Evolutionary conservation across 1,140 invertebrate species (phyloP).

Genomic region (Drosophila dunni): DNA sequence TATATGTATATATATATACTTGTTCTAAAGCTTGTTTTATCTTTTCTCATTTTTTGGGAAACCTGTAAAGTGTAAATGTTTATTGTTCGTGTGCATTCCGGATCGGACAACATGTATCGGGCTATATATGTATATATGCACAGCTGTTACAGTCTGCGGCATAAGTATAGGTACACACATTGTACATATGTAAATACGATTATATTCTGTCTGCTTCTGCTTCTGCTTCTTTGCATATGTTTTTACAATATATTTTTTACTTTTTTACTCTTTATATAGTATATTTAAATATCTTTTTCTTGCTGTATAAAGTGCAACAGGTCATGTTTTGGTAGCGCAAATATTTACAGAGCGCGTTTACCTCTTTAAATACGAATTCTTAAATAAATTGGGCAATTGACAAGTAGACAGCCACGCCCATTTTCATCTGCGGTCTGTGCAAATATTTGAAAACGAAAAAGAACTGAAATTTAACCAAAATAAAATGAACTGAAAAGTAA

Average conservation of each 20-base stretch:
- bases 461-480: constrained; percentile 28
- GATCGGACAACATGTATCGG: constrained; percentile 13
- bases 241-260: constrained; percentile 15
- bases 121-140: constrained; percentile 61
- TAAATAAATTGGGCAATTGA: constrained; percentile 64
- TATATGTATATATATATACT: constrained; percentile 36
- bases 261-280: not conserved
- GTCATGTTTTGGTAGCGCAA: constrained; percentile 66
- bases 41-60: constrained; percentile 52
- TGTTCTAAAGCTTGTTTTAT: constrained; percentile 68
- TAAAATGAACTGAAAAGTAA: constrained; percentile 29
- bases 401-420: constrained; percentile 63
- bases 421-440: constrained; percentile 1
- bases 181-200: constrained; percentile 53
- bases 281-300: constrained; percentile 10
- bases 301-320: constrained; percentile 75
- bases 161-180: constrained; percentile 43
- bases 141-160: constrained; percentile 58
- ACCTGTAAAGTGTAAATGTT: constrained; percentile 76
- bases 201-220: no score
- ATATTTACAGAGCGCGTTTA: constrained; percentile 71
- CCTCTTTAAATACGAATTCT: constrained; percentile 32
- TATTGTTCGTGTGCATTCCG: constrained; percentile 61
- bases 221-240: constrained; percentile 28
- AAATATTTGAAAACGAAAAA: constrained; percentile 6